phyloP scores from a whole-genome alignment of 2,888 invertebrate genomes.

The Xestia c-nigrum region DNA sequence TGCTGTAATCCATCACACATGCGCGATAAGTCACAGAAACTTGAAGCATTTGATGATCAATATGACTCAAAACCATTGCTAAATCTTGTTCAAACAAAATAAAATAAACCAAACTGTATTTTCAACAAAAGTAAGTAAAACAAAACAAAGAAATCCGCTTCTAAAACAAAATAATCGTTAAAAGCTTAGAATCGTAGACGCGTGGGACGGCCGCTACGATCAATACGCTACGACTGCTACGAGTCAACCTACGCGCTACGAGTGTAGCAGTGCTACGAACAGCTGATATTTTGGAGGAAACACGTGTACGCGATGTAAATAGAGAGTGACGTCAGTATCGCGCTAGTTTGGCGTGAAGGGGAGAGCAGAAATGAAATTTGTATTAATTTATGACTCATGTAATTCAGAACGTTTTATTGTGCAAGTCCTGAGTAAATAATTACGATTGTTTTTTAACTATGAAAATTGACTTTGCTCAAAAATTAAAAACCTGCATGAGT shows the following conservation, averaged over 20 bases:
- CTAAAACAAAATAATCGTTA: conserved; percentile 52
- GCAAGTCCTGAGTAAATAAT: no score
- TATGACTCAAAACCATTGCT: not conserved
- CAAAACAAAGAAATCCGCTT: conserved; percentile 4
- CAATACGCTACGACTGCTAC: conserved; percentile 67
- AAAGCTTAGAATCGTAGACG: conserved; percentile 59
- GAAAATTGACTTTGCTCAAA: not conserved
- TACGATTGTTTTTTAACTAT: not conserved
- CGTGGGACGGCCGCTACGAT: conserved; percentile 66
- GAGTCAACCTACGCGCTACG: conserved; percentile 66
- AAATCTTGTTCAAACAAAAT: not conserved
- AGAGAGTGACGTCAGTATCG: not conserved
- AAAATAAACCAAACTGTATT: not conserved
- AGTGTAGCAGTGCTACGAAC: conserved; percentile 67
- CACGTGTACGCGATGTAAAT: conserved; percentile 46
- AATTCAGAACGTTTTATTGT: not conserved
- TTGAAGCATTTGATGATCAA: not conserved
- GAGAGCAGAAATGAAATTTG: not conserved
- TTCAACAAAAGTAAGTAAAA: not conserved
- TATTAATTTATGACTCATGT: not conserved
- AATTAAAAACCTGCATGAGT: not conserved
- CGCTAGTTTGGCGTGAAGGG: not conserved
- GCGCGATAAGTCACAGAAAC: not conserved
- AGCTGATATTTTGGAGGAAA: conserved; percentile 54
- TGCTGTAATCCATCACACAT: conserved; percentile 6